phyloP scores from a whole-genome alignment of 1,140 invertebrate genomes.

The Cydia amplana region DNA sequence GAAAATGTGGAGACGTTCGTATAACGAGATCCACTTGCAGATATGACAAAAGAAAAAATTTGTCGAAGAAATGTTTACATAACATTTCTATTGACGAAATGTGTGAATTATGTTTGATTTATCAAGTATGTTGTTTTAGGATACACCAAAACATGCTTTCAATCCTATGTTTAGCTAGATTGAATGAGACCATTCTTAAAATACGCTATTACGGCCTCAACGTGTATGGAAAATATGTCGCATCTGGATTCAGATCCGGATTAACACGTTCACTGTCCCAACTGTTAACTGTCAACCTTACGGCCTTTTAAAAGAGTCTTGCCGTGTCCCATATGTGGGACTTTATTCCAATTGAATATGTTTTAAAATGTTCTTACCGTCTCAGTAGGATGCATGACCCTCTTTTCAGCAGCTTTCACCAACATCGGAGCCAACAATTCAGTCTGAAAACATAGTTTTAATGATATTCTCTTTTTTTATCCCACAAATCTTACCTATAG shows the following conservation, averaged over 20 bases:
- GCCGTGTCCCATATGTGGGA: too few species aligned
- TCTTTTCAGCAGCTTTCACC: slow-evolving; percentile 95
- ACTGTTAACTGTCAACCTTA: too few species aligned
- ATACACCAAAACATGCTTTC: neutral
- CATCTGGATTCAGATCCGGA: too few species aligned
- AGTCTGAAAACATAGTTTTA: slow-evolving; percentile 78
- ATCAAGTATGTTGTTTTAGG: neutral
- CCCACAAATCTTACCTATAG: too few species aligned
- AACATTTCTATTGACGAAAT: neutral
- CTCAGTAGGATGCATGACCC: slow-evolving; percentile 93
- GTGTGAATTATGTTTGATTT: neutral
- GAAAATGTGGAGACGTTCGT: neutral
- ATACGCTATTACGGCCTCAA: too few species aligned
- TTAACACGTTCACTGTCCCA: too few species aligned
- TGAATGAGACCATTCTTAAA: too few species aligned
- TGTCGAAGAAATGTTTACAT: neutral
- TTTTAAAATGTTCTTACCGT: slow-evolving; percentile 70
- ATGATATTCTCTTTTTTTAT: too few species aligned
- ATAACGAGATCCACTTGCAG: neutral
- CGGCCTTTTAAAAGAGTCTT: too few species aligned
- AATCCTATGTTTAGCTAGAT: neutral
- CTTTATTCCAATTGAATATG: too few species aligned
- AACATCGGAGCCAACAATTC: slow-evolving; percentile 97
- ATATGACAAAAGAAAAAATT: neutral
- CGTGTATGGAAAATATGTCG: too few species aligned